Base-by-base conservation (phyloP, 2,888 invertebrate species). In the Calameuta pallipes region DNA sequence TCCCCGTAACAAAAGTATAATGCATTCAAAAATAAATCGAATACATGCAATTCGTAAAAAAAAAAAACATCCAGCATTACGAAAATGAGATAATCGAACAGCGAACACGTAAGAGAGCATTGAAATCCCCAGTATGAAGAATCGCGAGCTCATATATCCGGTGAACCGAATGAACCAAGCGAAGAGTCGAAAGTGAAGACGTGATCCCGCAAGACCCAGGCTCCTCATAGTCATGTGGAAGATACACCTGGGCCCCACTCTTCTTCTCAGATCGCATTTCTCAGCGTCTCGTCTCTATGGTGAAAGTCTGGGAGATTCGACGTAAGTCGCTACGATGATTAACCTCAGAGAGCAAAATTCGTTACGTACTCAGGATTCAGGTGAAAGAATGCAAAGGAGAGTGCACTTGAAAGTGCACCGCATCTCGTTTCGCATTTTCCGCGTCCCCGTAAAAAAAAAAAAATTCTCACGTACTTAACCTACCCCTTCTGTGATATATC, bases 241-340 rank as follows among this genome's bases (percentile, higher is more conserved):
- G 56, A 56, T 56, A 1, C 56, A 56, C 23, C 56, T 23, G 56
- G 56, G 31, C 69, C 71, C 73, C 74, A 70, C 56, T 73, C 78
- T 75, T 75, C 36, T 68, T 23, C 75, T 77, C 78, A 78, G 71
- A 69, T 78, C 30, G 30, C 31, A 11, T 34, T 79, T 41, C 71
- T 78, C 30, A 12, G 23, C 41, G 23, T 23, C 41, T 56, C 1
- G 23, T 56, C 56, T 56, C 56, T 23, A 56, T 76, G 84, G 84
- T 82, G 85, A 86, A 87, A 85, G 85, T 85, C 82, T 84, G 83
- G 82, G 86, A 87, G 80, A 81, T 79, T 74, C 78, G 36, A 73
- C 74, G 79, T 75, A 80, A 23, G 56, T 56, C 74, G 76, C 69
- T 75, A 79, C 76, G 79, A 75, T 79, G 79, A 84, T 83, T 83